Evolutionary conservation across 2,113 vertebrate genomes (phyloP).

Genomic region (Tylochromis polylepis): DNA sequence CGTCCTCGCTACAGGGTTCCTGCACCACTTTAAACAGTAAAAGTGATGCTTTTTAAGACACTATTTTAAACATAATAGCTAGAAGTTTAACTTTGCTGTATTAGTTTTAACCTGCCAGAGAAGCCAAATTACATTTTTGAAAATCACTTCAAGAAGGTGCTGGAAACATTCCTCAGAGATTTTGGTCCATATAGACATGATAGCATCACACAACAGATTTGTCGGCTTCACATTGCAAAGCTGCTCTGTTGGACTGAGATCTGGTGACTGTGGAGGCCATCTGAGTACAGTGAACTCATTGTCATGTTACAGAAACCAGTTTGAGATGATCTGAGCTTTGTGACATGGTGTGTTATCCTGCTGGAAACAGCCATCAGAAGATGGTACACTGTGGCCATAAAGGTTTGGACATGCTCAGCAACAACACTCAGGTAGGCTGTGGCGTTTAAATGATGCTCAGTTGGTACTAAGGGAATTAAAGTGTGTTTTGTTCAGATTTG

Average conservation of each 20-base stretch:
- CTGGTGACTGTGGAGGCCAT: background rate
- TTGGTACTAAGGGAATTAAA: background rate
- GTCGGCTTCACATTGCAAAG: background rate
- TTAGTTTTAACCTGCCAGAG: background rate
- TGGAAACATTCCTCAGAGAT: background rate
- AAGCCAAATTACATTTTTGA: background rate
- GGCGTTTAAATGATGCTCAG: background rate
- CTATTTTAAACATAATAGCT: background rate
- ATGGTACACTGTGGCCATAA: background rate
- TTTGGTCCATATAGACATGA: background rate
- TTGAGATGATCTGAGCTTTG: background rate
- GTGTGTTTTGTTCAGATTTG: background rate
- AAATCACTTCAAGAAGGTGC: background rate
- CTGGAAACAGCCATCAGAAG: background rate
- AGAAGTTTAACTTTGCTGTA: background rate
- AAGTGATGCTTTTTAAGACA: background rate
- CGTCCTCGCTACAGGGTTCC: background rate
- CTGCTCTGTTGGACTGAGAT: background rate
- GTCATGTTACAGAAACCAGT: background rate
- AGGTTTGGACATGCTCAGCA: too few relatives aligned
- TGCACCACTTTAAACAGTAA: background rate
- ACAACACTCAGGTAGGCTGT: background rate
- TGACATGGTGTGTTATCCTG: background rate
- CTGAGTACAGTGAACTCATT: background rate
- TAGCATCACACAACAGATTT: background rate